These are phyloP conservation scores for Acanthornis magna DNA, from an alignment of 2,797 vertebrate genomes.

Conservation along the genomic window DNA sequence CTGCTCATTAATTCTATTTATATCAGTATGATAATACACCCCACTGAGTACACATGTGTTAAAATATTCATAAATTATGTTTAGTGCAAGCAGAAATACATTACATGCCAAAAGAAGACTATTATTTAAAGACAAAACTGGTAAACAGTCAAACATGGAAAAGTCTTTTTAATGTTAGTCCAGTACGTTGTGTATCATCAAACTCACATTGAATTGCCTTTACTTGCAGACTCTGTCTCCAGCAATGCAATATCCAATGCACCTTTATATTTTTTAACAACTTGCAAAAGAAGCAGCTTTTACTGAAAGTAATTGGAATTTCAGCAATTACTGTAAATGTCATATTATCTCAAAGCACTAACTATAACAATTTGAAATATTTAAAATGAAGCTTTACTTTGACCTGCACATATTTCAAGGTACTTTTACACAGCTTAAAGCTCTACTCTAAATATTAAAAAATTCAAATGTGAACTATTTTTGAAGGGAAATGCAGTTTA, in stretches of 20 bases:
- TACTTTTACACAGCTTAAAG: neutral
- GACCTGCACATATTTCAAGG: conserved; percentile 28
- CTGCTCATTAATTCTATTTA: conserved; percentile 99
- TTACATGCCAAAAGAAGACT: conserved; percentile 74
- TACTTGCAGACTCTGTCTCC: conserved; percentile 4
- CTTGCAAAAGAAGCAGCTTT: conserved; percentile 28
- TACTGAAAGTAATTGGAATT: conserved; percentile 50
- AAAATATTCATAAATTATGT: conserved; percentile 98
- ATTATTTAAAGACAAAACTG: conserved; percentile 78
- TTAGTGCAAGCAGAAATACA: conserved; percentile 77
- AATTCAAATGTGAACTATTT: conserved; percentile 4
- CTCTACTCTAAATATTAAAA: neutral
- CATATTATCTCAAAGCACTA: conserved; percentile 42
- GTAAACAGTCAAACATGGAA: conserved; percentile 69
- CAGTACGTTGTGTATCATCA: conserved; percentile 42
- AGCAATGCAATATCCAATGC: neutral
- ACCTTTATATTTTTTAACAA: conserved; percentile 53
- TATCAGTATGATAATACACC: conserved; percentile 97
- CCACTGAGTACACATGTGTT: conserved; percentile 94
- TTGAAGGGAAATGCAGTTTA: neutral
- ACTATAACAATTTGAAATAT: conserved; percentile 29
- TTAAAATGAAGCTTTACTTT: conserved; percentile 31
- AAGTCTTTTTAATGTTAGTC: conserved; percentile 62
- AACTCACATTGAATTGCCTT: conserved; percentile 57
- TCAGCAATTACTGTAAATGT: conserved; percentile 62